Evolutionary conservation across 1,140 invertebrate genomes (phyloP).

Genomic region (Cotesia chilonis): DNA sequence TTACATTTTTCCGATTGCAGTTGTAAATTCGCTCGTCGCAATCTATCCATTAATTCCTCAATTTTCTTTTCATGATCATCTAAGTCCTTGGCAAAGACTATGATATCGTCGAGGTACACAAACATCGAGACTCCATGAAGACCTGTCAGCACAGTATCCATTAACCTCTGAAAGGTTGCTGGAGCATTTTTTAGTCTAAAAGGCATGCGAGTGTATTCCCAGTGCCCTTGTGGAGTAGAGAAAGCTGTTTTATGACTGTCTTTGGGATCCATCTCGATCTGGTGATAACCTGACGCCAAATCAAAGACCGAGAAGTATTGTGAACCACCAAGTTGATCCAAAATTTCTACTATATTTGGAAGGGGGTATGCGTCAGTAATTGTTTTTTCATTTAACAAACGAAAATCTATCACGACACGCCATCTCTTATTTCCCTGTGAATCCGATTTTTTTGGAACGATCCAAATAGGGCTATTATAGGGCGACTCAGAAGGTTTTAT

Average conservation of each 20-base stretch:
- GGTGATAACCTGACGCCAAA: too few relatives aligned
- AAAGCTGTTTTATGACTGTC: slow-evolving; percentile 3
- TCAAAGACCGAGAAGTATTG: too few relatives aligned
- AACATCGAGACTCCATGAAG: background rate
- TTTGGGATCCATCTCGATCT: too few relatives aligned
- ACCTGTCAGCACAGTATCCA: background rate
- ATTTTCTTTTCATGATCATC: background rate
- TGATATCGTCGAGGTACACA: slow-evolving; percentile 15
- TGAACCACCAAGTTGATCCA: too few relatives aligned
- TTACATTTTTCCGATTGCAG: slow-evolving; percentile 7
- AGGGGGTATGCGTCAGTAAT: too few relatives aligned
- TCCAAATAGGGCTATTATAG: too few relatives aligned
- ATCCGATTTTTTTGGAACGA: too few relatives aligned
- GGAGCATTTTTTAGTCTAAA: slow-evolving; percentile 16
- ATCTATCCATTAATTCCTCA: background rate
- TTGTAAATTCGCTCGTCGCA: background rate
- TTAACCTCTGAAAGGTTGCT: background rate
- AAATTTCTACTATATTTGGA: too few relatives aligned
- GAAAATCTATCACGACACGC: too few relatives aligned
- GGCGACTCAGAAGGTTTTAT: background rate
- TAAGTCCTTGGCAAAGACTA: background rate
- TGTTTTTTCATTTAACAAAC: too few relatives aligned
- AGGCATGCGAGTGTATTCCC: slow-evolving; percentile 1
- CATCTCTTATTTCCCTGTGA: too few relatives aligned
- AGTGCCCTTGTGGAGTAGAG: background rate